phyloP scores from a whole-genome alignment of 2,797 vertebrate genomes.

The Nannoperca obscura region DNA sequence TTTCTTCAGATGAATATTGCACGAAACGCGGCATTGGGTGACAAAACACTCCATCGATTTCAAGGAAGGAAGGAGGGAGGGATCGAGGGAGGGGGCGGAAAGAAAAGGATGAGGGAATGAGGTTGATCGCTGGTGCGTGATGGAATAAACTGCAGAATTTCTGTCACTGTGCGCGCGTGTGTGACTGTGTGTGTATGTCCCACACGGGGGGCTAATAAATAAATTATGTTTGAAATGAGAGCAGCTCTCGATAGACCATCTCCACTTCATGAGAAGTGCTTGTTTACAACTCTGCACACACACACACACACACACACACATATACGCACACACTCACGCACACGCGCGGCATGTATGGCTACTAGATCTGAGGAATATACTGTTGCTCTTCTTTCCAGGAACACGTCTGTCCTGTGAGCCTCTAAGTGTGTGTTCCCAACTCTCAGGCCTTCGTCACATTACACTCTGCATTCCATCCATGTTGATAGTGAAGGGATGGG shows the following conservation, averaged over 20 bases:
- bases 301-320: conserved; percentile 30
- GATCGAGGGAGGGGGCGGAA: conserved; percentile 34
- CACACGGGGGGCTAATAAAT: conserved; percentile 83
- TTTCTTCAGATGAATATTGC: conserved; percentile 80
- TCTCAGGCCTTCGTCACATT: conserved; percentile 46
- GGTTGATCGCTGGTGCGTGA: conserved; percentile 79
- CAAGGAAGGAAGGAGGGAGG: conserved; percentile 55
- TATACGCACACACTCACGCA: not conserved
- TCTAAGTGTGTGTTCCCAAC: conserved; percentile 66
- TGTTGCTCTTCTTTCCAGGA: conserved; percentile 67
- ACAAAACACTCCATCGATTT: conserved; percentile 79
- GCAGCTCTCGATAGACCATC: conserved; percentile 84
- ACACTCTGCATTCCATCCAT: conserved; percentile 60
- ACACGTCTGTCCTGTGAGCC: conserved; percentile 51
- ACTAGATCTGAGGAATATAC: conserved; percentile 29
- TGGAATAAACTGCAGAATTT: conserved; percentile 78
- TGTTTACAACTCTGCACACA: conserved; percentile 74
- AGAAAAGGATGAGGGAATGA: conserved; percentile 72
- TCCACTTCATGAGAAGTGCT: conserved; percentile 76
- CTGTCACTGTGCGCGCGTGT: conserved; percentile 70
- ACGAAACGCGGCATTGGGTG: conserved; percentile 68
- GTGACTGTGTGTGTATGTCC: conserved; percentile 53
- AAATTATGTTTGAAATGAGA: conserved; percentile 88
- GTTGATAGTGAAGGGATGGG: conserved; percentile 66
- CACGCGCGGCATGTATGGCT: conserved; percentile 24